Conservation (phyloP, 2,888 invertebrate species). For the Callosobruchus maculatus region DNA sequence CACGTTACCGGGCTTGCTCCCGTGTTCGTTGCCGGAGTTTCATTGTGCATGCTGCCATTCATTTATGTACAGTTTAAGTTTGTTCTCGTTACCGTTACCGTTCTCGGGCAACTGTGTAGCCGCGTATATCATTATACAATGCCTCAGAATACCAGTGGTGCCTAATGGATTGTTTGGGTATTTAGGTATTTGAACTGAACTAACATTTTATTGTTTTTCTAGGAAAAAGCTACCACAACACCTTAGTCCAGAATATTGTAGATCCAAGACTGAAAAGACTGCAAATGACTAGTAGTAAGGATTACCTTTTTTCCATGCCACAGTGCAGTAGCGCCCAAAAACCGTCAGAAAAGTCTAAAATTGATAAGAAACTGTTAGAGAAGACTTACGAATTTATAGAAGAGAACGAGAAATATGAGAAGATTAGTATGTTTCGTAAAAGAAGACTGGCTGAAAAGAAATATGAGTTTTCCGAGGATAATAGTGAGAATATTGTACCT, state of each 20-base stretch:
- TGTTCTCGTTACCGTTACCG: too few relatives aligned
- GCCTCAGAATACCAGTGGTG: too few relatives aligned
- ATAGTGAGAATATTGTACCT: slow-evolving; percentile 63
- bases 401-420: slow-evolving; percentile 79
- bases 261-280: slow-evolving; percentile 46
- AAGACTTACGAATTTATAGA: slow-evolving; percentile 84
- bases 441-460: slow-evolving; percentile 85
- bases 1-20: too few relatives aligned
- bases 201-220: background rate
- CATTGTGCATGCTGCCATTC: too few relatives aligned
- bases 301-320: slow-evolving; percentile 44
- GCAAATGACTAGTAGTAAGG: slow-evolving; percentile 37
- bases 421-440: slow-evolving; percentile 81
- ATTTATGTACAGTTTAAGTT: too few relatives aligned
- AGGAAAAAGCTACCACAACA: slow-evolving; percentile 46
- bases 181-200: too few relatives aligned
- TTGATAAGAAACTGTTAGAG: slow-evolving; percentile 57
- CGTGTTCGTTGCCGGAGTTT: too few relatives aligned
- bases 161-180: too few relatives aligned
- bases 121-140: too few relatives aligned
- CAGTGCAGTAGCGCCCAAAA: slow-evolving; percentile 38
- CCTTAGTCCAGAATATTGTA: slow-evolving; percentile 45
- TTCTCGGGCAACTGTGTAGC: too few relatives aligned
- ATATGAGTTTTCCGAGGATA: slow-evolving; percentile 84
- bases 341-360: slow-evolving; percentile 37